A percentile compares a stretch with the other conserved stretches of the same genome.
phyloP scores from a whole-genome alignment of 2,113 vertebrate genomes.

The Narcine bancroftii region DNA sequence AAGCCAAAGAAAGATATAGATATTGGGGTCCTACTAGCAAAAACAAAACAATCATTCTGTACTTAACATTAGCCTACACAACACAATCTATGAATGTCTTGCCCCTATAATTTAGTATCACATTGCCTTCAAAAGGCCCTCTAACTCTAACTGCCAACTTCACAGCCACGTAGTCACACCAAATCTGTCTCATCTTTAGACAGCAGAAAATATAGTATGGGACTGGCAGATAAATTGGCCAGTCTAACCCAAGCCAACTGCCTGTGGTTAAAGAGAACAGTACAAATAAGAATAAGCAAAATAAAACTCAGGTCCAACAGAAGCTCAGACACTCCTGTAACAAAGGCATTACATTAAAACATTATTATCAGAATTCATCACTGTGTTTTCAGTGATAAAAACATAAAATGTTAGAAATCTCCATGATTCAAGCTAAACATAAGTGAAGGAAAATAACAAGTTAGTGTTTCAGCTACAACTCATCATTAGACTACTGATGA shows the following conservation, averaged over 20 bases:
- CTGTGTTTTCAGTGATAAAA: slow-evolving; percentile 13
- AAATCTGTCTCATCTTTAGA: background rate
- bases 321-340: background rate
- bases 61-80: background rate
- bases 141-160: background rate
- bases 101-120: background rate
- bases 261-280: background rate
- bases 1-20: too few relatives aligned
- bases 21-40: background rate
- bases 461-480: background rate
- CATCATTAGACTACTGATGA: background rate
- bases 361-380: background rate
- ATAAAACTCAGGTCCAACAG: background rate
- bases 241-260: background rate
- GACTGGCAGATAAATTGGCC: background rate
- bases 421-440: background rate
- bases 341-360: background rate
- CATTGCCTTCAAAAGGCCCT: background rate
- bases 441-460: background rate
- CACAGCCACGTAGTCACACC: background rate
- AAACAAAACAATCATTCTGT: background rate
- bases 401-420: background rate
- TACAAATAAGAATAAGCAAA: background rate
- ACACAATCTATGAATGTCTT: background rate
- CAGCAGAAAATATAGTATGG: background rate